phyloP scores from a whole-genome alignment of 1,140 invertebrate species.

The Platyura marginata region DNA sequence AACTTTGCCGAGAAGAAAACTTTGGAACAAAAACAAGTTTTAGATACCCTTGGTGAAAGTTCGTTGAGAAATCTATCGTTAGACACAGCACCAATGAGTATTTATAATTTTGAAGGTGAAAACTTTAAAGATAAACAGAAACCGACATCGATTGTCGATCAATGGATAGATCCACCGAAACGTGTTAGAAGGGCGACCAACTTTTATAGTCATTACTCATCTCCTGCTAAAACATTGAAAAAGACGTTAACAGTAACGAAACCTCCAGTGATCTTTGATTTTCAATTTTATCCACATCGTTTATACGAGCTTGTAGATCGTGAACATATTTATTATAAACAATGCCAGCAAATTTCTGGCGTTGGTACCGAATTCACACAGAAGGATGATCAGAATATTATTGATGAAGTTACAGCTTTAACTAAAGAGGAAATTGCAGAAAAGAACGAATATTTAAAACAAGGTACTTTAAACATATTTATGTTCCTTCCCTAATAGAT shows the following conservation, averaged over 20 bases:
- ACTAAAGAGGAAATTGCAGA: constrained; percentile 79
- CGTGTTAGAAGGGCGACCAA: constrained; percentile 92
- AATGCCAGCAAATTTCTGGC: constrained; percentile 83
- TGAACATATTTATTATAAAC: constrained; percentile 94
- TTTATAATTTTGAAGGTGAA: constrained; percentile 94
- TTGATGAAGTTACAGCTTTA: constrained; percentile 83
- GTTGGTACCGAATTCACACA: constrained; percentile 86
- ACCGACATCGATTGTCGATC: constrained; percentile 59
- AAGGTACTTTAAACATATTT: too few species aligned
- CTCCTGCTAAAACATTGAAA: constrained; percentile 90
- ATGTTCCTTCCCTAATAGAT: too few species aligned
- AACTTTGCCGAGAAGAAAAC: constrained; percentile 85
- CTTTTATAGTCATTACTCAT: too few species aligned
- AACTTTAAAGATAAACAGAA: constrained; percentile 80
- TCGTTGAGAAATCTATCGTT: constrained; percentile 88
- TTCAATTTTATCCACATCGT: constrained; percentile 96
- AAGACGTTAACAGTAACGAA: constrained; percentile 80
- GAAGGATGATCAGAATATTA: constrained; percentile 88
- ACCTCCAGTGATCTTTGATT: constrained; percentile 97
- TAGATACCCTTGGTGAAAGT: constrained; percentile 80
- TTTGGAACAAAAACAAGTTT: constrained; percentile 78
- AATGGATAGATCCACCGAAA: constrained; percentile 99
- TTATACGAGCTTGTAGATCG: constrained; percentile 96
- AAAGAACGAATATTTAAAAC: constrained; percentile 81
- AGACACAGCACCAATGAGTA: constrained; percentile 57